These are phyloP conservation scores for Peucedramus taeniatus DNA, from an alignment of 2,113 vertebrate genomes.

Conservation along the genomic window DNA sequence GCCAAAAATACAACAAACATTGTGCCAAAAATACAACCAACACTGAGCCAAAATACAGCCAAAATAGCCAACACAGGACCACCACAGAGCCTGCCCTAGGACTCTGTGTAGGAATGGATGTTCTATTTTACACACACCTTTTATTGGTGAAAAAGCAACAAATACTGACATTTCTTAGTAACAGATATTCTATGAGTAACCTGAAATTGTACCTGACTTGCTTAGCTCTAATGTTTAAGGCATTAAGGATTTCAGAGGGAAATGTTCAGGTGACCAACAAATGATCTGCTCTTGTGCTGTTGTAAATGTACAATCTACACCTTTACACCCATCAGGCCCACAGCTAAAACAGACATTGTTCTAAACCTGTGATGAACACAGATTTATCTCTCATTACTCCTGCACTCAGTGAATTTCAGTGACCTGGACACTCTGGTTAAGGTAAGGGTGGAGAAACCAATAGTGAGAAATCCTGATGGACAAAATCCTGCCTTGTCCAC, in stretches of 20 bases:
- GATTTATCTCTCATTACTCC: background rate
- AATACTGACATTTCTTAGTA: background rate
- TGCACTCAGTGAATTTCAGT: background rate
- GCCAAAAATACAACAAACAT: background rate
- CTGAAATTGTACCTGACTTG: too few relatives aligned
- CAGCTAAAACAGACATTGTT: background rate
- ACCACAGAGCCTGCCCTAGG: background rate
- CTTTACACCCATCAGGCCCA: background rate
- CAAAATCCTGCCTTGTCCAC: background rate
- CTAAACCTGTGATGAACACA: background rate
- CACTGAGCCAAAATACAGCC: background rate
- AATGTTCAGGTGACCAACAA: background rate
- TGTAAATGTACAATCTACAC: background rate
- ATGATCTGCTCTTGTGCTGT: background rate
- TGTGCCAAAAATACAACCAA: background rate
- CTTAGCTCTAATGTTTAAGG: background rate
- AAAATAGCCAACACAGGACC: background rate
- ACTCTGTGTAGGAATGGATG: background rate
- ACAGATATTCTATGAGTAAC: background rate
- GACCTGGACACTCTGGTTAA: background rate
- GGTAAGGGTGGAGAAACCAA: background rate
- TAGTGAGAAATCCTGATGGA: background rate
- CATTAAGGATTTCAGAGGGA: background rate
- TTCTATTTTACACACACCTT: accelerated
- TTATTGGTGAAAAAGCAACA: background rate